Evolutionary conservation across 2,113 vertebrate species (phyloP).

Genomic region (Lonchura striata): DNA sequence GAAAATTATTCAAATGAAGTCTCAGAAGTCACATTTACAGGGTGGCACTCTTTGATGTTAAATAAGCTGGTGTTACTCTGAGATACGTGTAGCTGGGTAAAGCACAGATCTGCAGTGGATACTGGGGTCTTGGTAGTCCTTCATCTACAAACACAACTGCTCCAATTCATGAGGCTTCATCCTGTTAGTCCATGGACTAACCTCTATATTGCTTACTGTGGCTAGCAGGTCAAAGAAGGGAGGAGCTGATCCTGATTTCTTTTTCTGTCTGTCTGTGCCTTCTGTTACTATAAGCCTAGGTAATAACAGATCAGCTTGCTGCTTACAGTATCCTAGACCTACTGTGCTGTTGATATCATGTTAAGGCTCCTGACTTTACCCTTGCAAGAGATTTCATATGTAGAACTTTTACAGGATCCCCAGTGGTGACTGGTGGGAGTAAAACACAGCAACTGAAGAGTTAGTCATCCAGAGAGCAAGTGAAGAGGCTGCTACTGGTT

Average conservation of each 20-base stretch:
- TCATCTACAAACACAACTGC: background rate
- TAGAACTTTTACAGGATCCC: background rate
- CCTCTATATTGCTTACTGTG: fast-evolving
- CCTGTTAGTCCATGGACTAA: background rate
- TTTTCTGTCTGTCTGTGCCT: background rate
- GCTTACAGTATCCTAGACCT: background rate
- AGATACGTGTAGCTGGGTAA: background rate
- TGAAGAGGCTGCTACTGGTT: background rate
- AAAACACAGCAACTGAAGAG: background rate
- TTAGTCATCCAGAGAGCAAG: background rate
- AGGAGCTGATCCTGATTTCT: background rate
- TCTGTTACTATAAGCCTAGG: background rate
- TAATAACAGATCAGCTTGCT: background rate
- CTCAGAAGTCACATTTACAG: background rate
- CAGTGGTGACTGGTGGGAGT: background rate
- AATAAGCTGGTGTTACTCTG: background rate
- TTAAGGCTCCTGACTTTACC: background rate
- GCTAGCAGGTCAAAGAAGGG: background rate
- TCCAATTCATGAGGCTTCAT: background rate
- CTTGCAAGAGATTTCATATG: background rate
- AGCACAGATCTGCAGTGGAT: background rate
- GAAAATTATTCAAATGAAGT: background rate
- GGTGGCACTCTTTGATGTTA: background rate
- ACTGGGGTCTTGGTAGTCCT: background rate
- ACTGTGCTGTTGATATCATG: background rate